Evolutionary conservation across 2,797 vertebrate species (phyloP).

Genomic region (Australoheros facetus): DNA sequence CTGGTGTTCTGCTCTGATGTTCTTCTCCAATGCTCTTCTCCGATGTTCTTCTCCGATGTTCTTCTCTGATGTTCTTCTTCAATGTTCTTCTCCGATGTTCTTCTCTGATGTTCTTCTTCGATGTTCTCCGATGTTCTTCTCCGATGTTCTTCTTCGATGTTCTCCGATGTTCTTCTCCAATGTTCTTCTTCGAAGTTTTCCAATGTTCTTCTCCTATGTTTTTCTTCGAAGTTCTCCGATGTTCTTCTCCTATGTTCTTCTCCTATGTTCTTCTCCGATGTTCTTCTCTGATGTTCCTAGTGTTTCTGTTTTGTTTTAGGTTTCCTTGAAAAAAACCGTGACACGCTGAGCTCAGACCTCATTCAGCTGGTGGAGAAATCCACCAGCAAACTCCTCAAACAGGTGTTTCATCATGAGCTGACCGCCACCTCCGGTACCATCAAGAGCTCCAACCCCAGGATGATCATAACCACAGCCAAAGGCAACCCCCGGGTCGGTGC

Average conservation of each 20-base stretch:
- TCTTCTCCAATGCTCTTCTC: too few relatives aligned
- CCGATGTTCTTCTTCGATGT: too few relatives aligned
- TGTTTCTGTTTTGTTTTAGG: conserved; percentile 72
- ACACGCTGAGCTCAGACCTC: conserved; percentile 87
- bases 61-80: not conserved
- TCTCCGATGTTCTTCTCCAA: too few relatives aligned
- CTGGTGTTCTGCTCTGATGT: not conserved
- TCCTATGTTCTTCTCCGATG: too few relatives aligned
- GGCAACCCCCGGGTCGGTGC: conserved; percentile 67
- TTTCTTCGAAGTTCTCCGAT: too few relatives aligned
- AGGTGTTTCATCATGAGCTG: conserved; percentile 81
- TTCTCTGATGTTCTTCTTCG: too few relatives aligned
- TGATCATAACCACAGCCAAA: conserved; percentile 72
- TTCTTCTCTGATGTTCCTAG: not conserved
- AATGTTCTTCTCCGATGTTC: not conserved
- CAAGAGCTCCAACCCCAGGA: conserved; percentile 67
- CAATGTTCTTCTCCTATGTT: too few relatives aligned
- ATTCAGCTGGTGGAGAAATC: conserved; percentile 88
- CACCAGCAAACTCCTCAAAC: conserved; percentile 88
- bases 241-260: too few relatives aligned
- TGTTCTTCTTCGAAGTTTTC: too few relatives aligned
- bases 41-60: not conserved
- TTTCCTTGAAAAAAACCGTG: conserved; percentile 97
- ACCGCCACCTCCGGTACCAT: not conserved
- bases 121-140: too few relatives aligned